Percentiles rank a stretch among this genome's conserved stretches.
Evolutionary conservation across 2,113 vertebrate species (phyloP).

Genomic region (Psophia crepitans): DNA sequence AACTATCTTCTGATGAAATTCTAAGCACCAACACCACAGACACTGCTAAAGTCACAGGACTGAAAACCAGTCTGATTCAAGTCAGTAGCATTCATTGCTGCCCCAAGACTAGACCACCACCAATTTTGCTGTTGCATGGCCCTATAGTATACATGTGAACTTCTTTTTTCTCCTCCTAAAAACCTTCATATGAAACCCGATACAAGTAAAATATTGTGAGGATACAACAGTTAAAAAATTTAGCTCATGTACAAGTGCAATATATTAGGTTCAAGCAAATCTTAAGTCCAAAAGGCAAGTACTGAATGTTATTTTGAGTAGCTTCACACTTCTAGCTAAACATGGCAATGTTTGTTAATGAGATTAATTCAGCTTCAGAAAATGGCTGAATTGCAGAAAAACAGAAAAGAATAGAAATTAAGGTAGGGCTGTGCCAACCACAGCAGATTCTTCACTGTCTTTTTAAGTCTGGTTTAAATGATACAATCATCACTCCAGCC

Average conservation of each 20-base stretch:
- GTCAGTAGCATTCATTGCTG: not conserved
- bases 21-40: not conserved
- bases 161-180: not conserved
- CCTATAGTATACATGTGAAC: rapidly evolving
- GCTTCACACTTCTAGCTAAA: not conserved
- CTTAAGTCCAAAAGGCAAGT: not conserved
- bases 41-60: not conserved
- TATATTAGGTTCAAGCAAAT: not conserved
- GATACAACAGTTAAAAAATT: not conserved
- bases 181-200: rapidly evolving
- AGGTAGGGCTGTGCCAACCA: not conserved
- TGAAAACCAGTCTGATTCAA: not conserved
- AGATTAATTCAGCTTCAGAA: not conserved
- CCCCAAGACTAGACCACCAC: no score
- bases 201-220: rapidly evolving
- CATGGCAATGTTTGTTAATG: not conserved
- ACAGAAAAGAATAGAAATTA: not conserved
- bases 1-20: not conserved
- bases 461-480: not conserved
- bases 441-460: not conserved
- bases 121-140: rapidly evolving
- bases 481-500: no score
- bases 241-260: not conserved
- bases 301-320: not conserved
- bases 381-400: not conserved